Evolutionary conservation across 2,797 vertebrate species (phyloP), one percentile per base, ranked within the genome.

Genomic region (Enteromius unitaeniatus): DNA sequence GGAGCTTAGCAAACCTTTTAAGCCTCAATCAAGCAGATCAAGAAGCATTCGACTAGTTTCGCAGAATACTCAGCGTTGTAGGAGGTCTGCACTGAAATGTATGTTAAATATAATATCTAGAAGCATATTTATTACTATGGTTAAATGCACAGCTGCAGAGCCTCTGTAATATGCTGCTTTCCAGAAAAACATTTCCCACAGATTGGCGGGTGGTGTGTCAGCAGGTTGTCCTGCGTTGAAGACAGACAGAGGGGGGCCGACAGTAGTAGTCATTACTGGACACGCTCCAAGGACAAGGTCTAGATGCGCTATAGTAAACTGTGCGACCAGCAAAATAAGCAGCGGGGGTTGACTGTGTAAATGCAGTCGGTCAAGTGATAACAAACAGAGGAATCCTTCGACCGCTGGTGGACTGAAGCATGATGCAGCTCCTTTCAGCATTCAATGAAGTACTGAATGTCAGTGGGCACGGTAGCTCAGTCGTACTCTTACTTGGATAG

Each of bases 301-400:
- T 84, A 89, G 89, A 85, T 81, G 67, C 85, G 84, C 88, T 87
- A 37, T 84, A 88, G 89, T 90, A 91, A 93, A 93, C 88, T 77
- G 60, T 86, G 87, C 37, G 28, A 88, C 88, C 91, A 87, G 87
- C 88, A 91, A 92, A 94, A 93, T 91, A 92, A 93, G 91, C 92
- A 91, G 67, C 79, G 51, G 80, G 90, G 90, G 86, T 88, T 79
- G 85, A 82, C 87, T 89, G 78, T 88, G 90, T 91, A 90, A 92
- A 91, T 86, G 81, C 80, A 87, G 86, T 49, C 84, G 85, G 88
- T 78, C 72, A 65, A 89, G 84, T 87, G 90, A 89, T 87, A 91
- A 91, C 88, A 92, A 93, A 90, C 85, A 89, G 21, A 88, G 83
- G 60, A 88, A 82, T 84, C 75, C 72, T 87, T 62, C 37, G 34